phyloP scores from a whole-genome alignment of 2,113 vertebrate genomes.

The Propithecus coquereli region DNA sequence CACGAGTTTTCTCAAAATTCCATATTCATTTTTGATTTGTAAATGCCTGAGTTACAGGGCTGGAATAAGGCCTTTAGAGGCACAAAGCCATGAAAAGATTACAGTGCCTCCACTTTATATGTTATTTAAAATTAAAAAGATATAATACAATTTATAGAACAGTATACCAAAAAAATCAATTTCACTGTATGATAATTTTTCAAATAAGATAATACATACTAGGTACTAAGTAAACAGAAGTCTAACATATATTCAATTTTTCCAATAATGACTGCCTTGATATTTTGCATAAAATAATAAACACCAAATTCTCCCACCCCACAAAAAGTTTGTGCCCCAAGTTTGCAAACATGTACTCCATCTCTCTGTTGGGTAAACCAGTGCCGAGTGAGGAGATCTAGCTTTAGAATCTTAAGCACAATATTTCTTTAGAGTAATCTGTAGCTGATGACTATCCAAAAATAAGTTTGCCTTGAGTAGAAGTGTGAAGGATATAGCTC shows the following conservation, averaged over 20 bases:
- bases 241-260: not conserved
- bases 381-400: not conserved
- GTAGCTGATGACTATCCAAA: not conserved
- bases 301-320: not conserved
- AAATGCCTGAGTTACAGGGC: not conserved
- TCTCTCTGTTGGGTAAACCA: not conserved
- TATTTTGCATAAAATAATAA: slow-evolving; percentile 31
- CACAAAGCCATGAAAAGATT: slow-evolving; percentile 8
- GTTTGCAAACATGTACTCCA: not conserved
- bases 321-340: not conserved
- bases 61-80: not conserved
- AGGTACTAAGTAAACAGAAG: not conserved
- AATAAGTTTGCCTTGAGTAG: not conserved
- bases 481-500: not conserved
- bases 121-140: slow-evolving; percentile 1
- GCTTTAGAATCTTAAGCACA: not conserved
- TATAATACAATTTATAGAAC: not conserved
- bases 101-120: not conserved
- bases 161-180: not conserved
- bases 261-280: not conserved
- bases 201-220: not conserved
- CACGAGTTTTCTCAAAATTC: not conserved
- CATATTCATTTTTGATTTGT: not conserved
- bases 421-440: not conserved
- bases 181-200: not conserved